These are phyloP conservation scores for Buathra laborator DNA, from an alignment of 2,888 invertebrate species.

Conservation along the genomic window DNA sequence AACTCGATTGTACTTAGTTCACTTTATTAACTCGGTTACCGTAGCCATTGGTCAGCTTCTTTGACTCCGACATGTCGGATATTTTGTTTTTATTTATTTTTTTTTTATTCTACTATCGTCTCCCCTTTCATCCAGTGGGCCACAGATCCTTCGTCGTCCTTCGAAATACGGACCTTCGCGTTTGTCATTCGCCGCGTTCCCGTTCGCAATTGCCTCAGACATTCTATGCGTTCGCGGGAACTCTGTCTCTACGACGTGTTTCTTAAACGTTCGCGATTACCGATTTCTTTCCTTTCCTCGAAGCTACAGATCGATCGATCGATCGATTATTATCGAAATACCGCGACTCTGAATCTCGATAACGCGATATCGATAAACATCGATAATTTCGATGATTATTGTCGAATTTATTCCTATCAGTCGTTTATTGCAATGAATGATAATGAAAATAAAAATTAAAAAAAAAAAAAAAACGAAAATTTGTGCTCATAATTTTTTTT, in stretches of 20 bases:
- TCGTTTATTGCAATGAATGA: neutral
- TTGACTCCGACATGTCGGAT: slow-evolving; percentile 25
- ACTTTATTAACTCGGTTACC: slow-evolving; percentile 14
- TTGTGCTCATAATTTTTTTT: no score
- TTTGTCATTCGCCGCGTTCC: slow-evolving; percentile 38
- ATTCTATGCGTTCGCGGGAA: slow-evolving; percentile 45
- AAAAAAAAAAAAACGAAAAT: no score
- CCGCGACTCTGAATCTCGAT: slow-evolving; percentile 1
- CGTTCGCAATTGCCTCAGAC: slow-evolving; percentile 48
- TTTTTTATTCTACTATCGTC: neutral
- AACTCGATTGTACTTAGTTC: neutral
- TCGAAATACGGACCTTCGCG: slow-evolving; percentile 57
- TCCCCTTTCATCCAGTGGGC: neutral
- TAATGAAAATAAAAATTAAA: no score
- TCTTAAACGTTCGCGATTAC: slow-evolving; percentile 1
- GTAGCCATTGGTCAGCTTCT: slow-evolving; percentile 25
- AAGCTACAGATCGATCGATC: slow-evolving; percentile 27
- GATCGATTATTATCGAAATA: slow-evolving; percentile 20
- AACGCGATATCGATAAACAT: neutral
- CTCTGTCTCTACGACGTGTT: slow-evolving; percentile 22
- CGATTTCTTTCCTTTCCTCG: slow-evolving; percentile 30
- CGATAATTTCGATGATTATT: neutral
- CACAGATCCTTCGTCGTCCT: slow-evolving; percentile 47
- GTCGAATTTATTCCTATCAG: neutral
- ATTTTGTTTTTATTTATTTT: neutral